Evolutionary conservation across 2,113 vertebrate genomes (phyloP).

Genomic region (Colaptes auratus): DNA sequence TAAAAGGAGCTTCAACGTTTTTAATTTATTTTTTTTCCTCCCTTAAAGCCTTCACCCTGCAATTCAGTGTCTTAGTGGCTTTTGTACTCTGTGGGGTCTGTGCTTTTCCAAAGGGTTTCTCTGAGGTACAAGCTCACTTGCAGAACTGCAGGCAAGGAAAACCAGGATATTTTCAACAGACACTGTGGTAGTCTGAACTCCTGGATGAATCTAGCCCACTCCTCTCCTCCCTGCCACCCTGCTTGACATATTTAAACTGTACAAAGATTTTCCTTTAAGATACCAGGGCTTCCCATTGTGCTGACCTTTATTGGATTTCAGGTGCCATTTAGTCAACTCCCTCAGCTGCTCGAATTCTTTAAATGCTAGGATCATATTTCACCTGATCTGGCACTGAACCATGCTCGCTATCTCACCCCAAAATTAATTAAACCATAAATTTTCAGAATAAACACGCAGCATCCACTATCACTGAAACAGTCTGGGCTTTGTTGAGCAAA

Average conservation of each 20-base stretch:
- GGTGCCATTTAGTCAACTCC: constrained; percentile 61
- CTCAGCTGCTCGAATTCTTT: constrained; percentile 56
- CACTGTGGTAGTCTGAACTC: neutral
- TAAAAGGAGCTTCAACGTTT: neutral
- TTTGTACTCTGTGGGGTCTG: neutral
- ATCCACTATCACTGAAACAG: constrained; percentile 67
- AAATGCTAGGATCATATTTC: constrained; percentile 69
- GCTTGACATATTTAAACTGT: neutral
- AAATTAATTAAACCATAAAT: constrained; percentile 77
- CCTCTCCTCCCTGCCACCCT: neutral
- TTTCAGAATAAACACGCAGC: constrained; percentile 59
- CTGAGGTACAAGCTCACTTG: neutral
- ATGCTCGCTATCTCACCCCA: constrained; percentile 64
- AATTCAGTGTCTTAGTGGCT: neutral
- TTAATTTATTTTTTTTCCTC: neutral
- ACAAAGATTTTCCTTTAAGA: constrained; percentile 50
- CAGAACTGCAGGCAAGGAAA: neutral
- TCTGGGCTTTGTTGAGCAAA: constrained; percentile 66
- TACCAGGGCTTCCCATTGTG: constrained; percentile 54
- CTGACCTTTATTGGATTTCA: constrained; percentile 57
- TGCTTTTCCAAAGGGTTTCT: neutral
- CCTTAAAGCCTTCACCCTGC: neutral
- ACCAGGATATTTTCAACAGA: neutral
- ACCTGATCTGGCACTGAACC: constrained; percentile 67
- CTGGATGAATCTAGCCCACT: neutral